These are phyloP conservation scores for Melinopterus prodromus DNA, from an alignment of 2,888 invertebrate genomes.

Conservation along the genomic window DNA sequence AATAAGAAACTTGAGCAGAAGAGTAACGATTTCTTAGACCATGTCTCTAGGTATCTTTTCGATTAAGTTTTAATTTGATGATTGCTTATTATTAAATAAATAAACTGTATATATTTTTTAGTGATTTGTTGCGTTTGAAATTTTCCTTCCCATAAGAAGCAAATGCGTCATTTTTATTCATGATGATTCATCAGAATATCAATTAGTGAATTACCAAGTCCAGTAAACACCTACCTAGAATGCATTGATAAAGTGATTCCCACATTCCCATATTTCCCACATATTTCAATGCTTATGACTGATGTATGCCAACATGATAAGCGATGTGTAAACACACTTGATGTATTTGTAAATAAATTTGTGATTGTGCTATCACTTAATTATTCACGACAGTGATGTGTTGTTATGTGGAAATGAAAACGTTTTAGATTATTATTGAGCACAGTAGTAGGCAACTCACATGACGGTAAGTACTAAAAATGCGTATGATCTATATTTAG, in stretches of 20 bases:
- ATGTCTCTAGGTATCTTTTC: conserved; percentile 26
- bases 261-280: no score
- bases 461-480: conserved; percentile 4
- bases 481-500: neutral
- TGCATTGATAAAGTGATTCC: neutral
- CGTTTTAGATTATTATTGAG: neutral
- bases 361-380: neutral
- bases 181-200: neutral
- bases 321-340: neutral
- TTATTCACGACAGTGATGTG: neutral
- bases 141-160: neutral
- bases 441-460: neutral
- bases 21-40: conserved; percentile 22
- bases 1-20: conserved; percentile 30
- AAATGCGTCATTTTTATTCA: neutral
- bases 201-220: no score
- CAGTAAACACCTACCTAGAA: no score
- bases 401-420: neutral
- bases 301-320: neutral
- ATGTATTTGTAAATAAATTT: neutral
- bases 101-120: no score
- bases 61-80: neutral
- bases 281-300: neutral
- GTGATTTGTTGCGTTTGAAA: neutral
- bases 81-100: neutral